phyloP scores from a whole-genome alignment of 2,797 vertebrate species.

The Micropoecilia bifurca region DNA sequence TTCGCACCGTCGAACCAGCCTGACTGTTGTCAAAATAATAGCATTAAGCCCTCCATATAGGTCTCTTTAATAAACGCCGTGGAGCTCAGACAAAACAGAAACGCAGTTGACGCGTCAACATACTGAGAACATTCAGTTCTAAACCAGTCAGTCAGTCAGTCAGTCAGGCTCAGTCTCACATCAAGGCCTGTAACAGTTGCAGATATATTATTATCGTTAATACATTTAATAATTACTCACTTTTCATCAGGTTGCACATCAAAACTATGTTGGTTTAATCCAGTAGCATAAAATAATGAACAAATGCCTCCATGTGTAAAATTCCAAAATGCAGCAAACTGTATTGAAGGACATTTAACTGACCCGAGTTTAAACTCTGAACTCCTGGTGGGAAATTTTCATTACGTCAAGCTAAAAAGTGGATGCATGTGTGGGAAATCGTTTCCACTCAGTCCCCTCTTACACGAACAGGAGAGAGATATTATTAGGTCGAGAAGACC shows the following conservation, averaged over 20 bases:
- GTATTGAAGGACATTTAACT: neutral
- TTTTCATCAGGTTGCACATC: neutral
- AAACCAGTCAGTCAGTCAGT: neutral
- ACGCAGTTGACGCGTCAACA: constrained; percentile 8
- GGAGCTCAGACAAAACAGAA: constrained; percentile 49
- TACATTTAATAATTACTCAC: neutral
- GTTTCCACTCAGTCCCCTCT: neutral
- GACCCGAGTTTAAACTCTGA: neutral
- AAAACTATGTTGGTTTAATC: neutral
- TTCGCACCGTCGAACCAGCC: constrained; percentile 47
- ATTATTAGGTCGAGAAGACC: neutral
- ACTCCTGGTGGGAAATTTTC: neutral
- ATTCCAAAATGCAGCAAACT: neutral
- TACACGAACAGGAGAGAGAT: neutral
- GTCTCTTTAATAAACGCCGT: constrained; percentile 54
- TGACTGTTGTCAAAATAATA: constrained; percentile 56
- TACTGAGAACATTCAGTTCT: constrained; percentile 13
- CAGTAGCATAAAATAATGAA: neutral
- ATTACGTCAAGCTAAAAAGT: neutral
- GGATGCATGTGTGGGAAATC: neutral
- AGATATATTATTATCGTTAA: neutral
- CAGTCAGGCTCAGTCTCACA: neutral
- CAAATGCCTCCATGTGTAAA: neutral
- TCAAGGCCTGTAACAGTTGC: neutral
- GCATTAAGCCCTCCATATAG: constrained; percentile 37